Conservation (phyloP, 2,113 vertebrate species). For the Willisornis vidua region DNA sequence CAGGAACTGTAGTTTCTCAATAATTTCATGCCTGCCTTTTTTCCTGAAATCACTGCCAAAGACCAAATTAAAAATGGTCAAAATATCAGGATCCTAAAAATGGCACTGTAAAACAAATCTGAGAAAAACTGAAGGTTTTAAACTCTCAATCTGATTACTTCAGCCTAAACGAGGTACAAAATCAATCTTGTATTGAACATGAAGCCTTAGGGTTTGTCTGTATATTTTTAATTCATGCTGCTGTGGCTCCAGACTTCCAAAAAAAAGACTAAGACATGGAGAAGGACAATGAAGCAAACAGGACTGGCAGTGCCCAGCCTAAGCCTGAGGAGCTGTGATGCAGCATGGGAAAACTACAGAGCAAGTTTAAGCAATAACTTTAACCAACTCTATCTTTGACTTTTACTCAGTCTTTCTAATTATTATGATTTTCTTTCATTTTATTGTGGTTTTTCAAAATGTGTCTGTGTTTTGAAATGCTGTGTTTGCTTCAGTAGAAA, state of each 20-base stretch:
- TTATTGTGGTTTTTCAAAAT: slow-evolving; percentile 54
- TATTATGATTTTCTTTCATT: slow-evolving; percentile 53
- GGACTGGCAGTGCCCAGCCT: background rate
- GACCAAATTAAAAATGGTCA: background rate
- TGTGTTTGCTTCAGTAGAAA: slow-evolving; percentile 23
- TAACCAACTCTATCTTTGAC: slow-evolving; percentile 18
- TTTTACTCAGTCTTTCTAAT: slow-evolving; percentile 55
- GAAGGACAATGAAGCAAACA: background rate
- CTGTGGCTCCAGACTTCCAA: background rate
- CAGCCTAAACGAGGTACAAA: background rate
- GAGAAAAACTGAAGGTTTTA: background rate
- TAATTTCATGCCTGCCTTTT: background rate
- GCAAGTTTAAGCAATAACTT: background rate
- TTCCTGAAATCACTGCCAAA: background rate
- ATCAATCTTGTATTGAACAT: background rate
- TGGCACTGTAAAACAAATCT: background rate
- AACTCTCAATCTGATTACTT: background rate
- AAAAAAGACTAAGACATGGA: background rate
- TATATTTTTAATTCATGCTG: background rate
- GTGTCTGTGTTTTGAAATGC: background rate
- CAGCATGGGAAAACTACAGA: slow-evolving; percentile 38
- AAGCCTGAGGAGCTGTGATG: background rate
- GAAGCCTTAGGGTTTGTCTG: background rate
- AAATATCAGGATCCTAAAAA: background rate
- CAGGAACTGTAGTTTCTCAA: background rate